Base-by-base conservation (phyloP, 2,888 invertebrate species). In the Pseudoips prasinana region DNA sequence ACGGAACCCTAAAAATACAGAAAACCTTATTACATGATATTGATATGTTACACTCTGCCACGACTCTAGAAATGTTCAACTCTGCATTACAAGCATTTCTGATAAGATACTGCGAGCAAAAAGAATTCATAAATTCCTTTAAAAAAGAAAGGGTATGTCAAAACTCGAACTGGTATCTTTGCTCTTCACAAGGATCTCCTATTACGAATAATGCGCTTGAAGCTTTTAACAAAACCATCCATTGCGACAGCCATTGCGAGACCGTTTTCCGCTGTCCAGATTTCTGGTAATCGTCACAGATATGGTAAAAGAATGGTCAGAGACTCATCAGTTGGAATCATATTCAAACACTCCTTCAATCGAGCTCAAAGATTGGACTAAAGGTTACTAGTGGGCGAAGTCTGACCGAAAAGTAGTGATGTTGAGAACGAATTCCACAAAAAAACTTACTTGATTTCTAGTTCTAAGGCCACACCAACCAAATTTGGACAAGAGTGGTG, bases 61-160 rank as follows among this genome's bases (percentile, higher is more conserved):
- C 26, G 17, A n/a, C 17, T 19, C 18, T 14, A 33, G 36, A 41
- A 19, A 30, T 32, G 10, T 50, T 50, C 23, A 25, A 46, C 10
- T 31, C 22, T 36, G 50, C 45, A 36, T 48, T 36, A 38, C 18
- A 41, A 40, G 25, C 29, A 17, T 51, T 48, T 33, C 26, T 51
- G 19, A 26, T 35, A 25, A 48, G 42, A 45, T 48, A 27, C 11
- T 30, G 22, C 8, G 10, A 28, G 19, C 26, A 34, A 20, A 25
- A n/a, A 25, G 10, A 22, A 9, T 39, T 39, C 25, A 31, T 39
- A 14, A n/a, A 20, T 4, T 33, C 33, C 25, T 30, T 34, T 10
- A 27, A 34, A 9, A 30, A 39, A 30, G 22, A 36, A 9, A 27
- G 31, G 36, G 26, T 36, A 7, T 9, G 2, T 25, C 36, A 26